These are phyloP conservation scores for Staurois parvus DNA, from an alignment of 2,797 vertebrate species.

Conservation along the genomic window DNA sequence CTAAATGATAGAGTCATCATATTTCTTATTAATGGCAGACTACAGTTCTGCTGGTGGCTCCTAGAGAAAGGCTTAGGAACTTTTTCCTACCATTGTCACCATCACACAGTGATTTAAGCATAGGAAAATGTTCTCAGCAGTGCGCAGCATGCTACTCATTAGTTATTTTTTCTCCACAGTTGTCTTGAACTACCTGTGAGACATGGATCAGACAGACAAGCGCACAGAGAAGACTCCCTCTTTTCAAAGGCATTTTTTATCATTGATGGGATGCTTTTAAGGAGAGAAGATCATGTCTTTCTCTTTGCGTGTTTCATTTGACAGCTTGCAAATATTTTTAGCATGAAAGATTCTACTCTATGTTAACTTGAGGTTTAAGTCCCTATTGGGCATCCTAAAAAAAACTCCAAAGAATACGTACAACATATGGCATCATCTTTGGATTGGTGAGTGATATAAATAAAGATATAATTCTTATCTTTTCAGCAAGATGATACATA, in stretches of 20 bases:
- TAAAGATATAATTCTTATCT: no score
- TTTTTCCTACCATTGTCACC: slow-evolving; percentile 19
- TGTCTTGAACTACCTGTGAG: slow-evolving; percentile 50
- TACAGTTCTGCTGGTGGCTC: slow-evolving; percentile 7
- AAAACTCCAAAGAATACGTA: slow-evolving; percentile 25
- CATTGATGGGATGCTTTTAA: slow-evolving; percentile 46
- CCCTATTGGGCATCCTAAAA: slow-evolving; percentile 43
- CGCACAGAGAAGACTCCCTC: slow-evolving; percentile 34
- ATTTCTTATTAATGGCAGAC: background rate
- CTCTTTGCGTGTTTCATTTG: slow-evolving; percentile 42
- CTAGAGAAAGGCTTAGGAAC: slow-evolving; percentile 1
- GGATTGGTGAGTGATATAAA: background rate
- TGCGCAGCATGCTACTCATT: slow-evolving; percentile 44
- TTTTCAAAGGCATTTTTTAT: slow-evolving; percentile 44
- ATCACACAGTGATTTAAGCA: slow-evolving; percentile 23
- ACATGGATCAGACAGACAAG: slow-evolving; percentile 52
- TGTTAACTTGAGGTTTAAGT: slow-evolving; percentile 27
- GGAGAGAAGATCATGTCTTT: slow-evolving; percentile 37
- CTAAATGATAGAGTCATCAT: background rate
- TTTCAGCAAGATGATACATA: no score
- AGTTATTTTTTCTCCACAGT: slow-evolving; percentile 46
- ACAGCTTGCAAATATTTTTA: slow-evolving; percentile 54
- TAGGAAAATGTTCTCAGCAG: slow-evolving; percentile 41
- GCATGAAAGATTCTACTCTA: slow-evolving; percentile 37
- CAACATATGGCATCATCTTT: slow-evolving; percentile 8